Percentiles rank a stretch among this genome's conserved stretches.
These are phyloP conservation scores for Pseudoips prasinana DNA, from an alignment of 2,888 invertebrate genomes.

Conservation along the genomic window DNA sequence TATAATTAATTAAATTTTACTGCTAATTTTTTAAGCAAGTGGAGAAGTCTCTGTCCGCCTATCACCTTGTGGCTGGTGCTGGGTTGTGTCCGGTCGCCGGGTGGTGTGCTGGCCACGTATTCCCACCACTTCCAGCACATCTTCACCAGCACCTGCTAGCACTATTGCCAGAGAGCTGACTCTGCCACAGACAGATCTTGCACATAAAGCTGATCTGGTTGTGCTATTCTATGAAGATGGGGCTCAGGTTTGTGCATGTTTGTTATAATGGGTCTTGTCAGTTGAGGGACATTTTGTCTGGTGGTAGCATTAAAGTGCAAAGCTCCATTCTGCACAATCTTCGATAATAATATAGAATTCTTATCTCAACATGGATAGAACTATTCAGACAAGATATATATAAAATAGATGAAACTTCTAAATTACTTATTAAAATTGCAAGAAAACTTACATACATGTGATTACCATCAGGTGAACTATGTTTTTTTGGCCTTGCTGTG, in stretches of 20 bases:
- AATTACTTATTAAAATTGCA: too few species aligned
- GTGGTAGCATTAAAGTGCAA: too few species aligned
- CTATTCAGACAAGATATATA: too few species aligned
- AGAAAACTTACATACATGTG: too few species aligned
- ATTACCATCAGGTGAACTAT: too few species aligned
- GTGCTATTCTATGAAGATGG: slow-evolving; percentile 84
- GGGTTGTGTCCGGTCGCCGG: slow-evolving; percentile 93
- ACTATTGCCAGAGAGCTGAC: slow-evolving; percentile 91
- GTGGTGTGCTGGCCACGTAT: slow-evolving; percentile 93
- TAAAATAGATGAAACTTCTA: too few species aligned
- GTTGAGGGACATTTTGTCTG: too few species aligned
- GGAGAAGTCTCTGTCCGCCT: slow-evolving; percentile 84
- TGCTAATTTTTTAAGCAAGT: slow-evolving; percentile 49
- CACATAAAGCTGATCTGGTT: slow-evolving; percentile 93
- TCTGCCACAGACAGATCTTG: slow-evolving; percentile 94
- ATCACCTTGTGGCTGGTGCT: slow-evolving; percentile 88
- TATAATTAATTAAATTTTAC: too few species aligned
- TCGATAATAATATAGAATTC: too few species aligned
- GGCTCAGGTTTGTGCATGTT: slow-evolving; percentile 48
- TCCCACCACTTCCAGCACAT: slow-evolving; percentile 31
- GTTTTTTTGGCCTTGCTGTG: too few species aligned
- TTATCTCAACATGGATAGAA: too few species aligned
- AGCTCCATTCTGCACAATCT: too few species aligned
- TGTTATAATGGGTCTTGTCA: slow-evolving; percentile 1
- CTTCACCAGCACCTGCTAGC: slow-evolving; percentile 42